Base-by-base conservation (phyloP, 2,888 invertebrate genomes). In the Resseliella maxima region DNA sequence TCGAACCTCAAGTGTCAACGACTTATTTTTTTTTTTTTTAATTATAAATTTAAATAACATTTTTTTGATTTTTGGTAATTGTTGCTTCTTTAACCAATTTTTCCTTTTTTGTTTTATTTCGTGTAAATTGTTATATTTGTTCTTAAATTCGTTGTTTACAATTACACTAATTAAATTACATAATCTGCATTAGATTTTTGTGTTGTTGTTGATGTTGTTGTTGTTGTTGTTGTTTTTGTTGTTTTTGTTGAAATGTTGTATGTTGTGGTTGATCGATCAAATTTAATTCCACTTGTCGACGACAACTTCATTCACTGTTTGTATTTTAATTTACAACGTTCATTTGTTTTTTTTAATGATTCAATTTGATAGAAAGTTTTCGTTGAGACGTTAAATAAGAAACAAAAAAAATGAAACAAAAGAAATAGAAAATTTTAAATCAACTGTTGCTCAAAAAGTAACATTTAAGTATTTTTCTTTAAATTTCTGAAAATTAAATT, bases 291-390 rank as follows among this genome's bases (percentile, higher is more conserved):
- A 94, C 93, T 93, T 94, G 93, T 94, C 93, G 92, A 93, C 90
- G 92, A 94, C 94, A 92, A 91, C 92, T 91, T 94, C 94, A 92
- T 94, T 93, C 93, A 92, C 94, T 94, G 94, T 90, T 94, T 94
- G 92, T 87, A 92, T 90, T 92, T n/a, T 24, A 85, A 41, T 27
- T n/a, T 81, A 18, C 21, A 81, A 36, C 36, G 35, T 85, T n/a
- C 21, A 45, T 15, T 41, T 24, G 85, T 41, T 8, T 41, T 2
- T 41, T 21, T 81, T 15, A 21, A 36, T 36, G 5, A 1, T 50
- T 8, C 18, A 8, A 18, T 15, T 18, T 18, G 46, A 15, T 50
- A 15, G 46, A 50, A 50, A 2, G 18, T 8, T 50, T 6, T 50
- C 46, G 46, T 50, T 50, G 46, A 50, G 46, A 59, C 50, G 59